Base-by-base conservation (phyloP, 1,140 invertebrate species). In the Dolichoris vasculosae region DNA sequence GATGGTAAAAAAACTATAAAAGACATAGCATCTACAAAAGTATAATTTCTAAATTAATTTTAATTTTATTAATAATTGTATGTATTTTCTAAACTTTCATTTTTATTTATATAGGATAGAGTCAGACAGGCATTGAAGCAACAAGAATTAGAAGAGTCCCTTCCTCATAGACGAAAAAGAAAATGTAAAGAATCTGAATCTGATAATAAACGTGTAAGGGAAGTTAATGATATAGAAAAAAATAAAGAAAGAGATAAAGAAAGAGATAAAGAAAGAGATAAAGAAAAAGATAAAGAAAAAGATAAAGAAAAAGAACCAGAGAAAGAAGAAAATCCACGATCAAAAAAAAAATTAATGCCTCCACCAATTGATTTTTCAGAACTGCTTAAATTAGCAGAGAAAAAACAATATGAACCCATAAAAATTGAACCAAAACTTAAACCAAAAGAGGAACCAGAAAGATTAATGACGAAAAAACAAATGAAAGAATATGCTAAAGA, bases 361-460 rank as follows among this genome's bases (percentile, higher is more conserved):
- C 96, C 97, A 2, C 95, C 95, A 26, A 94, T 97, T 90, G 95
- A 96, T 91, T 97, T 97, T 89, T 92, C 94, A 87, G 94, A 96
- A 71, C 89, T 98, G 32, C 89, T 98, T 0, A 96, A 97, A 91
- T 91, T 98, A 26, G 97, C 97, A 13, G 96, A 96, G 87, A 95
- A 97, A 90, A 98, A 98, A 90, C 97, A 97, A 87, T 94, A 95
- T 91, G 96, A 97, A 91, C 97, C 97, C 0, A 92, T 97, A 51
- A 90, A 95, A 23, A 90, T 94, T 55, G 95, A 96, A 88, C 93
- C 94, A 71, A 95, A 95, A 87, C 89, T 92, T 84, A 95, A 95
- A 90, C 90, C 91, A 35, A 91, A 90, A 86, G 94, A 95, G 71
- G 96, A 96, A 86, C 92, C 94, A 0, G 96, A 96, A 87, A 93